Conservation (phyloP, 2,888 invertebrate genomes). For the Pyrgus malvae region DNA sequence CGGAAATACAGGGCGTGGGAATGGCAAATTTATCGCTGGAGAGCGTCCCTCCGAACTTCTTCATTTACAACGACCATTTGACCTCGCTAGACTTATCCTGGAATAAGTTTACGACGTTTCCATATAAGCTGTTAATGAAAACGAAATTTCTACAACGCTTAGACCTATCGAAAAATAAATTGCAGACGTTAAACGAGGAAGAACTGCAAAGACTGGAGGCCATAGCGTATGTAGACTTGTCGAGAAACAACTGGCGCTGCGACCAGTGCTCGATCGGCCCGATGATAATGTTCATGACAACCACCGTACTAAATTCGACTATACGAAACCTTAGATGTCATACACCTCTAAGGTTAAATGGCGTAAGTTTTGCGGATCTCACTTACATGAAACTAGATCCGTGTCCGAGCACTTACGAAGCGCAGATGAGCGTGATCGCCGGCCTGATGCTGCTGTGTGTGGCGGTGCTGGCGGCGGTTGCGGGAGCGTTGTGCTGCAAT, state of each 20-base stretch:
- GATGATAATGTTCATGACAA: conserved; percentile 80
- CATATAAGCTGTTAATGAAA: conserved; percentile 78
- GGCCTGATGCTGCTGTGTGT: conserved; percentile 70
- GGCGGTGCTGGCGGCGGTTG: conserved; percentile 75
- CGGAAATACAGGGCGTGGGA: conserved; percentile 80
- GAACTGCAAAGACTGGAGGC: conserved; percentile 82
- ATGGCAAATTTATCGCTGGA: conserved; percentile 82
- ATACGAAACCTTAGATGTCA: conserved; percentile 81
- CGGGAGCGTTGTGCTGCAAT: conserved; percentile 84
- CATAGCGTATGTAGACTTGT: conserved; percentile 76
- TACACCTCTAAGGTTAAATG: conserved; percentile 80
- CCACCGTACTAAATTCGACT: conserved; percentile 74
- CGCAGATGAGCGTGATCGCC: conserved; percentile 79
- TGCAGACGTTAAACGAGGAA: conserved; percentile 83
- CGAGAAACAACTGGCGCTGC: conserved; percentile 86
- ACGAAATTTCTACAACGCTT: conserved; percentile 83
- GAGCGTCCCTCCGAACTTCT: conserved; percentile 80
- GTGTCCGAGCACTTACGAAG: conserved; percentile 77
- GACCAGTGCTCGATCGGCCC: conserved; percentile 83
- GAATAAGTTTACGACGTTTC: conserved; percentile 84
- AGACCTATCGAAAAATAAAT: conserved; percentile 88
- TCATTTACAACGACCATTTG: conserved; percentile 82
- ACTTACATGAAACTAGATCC: conserved; percentile 57
- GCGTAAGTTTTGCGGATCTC: conserved; percentile 53
- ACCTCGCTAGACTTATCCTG: conserved; percentile 87